A percentile compares a stretch with the other conserved stretches of the same genome.
Conservation (phyloP, 2,113 vertebrate species). For the Silurus glanis region DNA sequence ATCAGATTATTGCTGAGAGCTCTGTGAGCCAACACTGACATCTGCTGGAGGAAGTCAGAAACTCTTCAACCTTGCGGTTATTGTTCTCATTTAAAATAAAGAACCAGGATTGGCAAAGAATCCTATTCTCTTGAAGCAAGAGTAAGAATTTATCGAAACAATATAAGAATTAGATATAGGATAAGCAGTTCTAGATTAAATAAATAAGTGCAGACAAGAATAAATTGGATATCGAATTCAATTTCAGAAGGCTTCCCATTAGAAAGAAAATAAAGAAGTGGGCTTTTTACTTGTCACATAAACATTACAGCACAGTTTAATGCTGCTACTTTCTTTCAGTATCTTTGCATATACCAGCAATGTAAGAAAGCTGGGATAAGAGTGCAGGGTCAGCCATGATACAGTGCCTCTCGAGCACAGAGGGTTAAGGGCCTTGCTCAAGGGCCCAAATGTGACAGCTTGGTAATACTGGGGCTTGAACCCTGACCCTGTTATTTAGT, state of each 20-base stretch:
- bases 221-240: neutral
- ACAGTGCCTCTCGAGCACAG: too few species aligned
- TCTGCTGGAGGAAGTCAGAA: constrained; percentile 67
- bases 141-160: neutral
- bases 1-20: constrained; percentile 28
- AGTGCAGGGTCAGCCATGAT: too few species aligned
- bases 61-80: neutral
- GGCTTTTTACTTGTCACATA: too few species aligned
- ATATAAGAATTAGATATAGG: neutral
- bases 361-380: too few species aligned
- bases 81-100: neutral
- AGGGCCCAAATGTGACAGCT: too few species aligned
- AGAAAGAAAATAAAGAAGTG: too few species aligned
- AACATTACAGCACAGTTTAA: too few species aligned
- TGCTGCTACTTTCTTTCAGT: too few species aligned
- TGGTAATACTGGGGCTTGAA: too few species aligned
- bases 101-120: neutral
- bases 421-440: too few species aligned
- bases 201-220: neutral
- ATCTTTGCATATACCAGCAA: too few species aligned
- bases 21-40: constrained; percentile 65
- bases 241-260: neutral
- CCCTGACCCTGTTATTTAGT: too few species aligned
- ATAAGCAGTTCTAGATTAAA: neutral
- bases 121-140: neutral